A percentile compares a stretch with the other conserved stretches of the same genome.
phyloP scores from a whole-genome alignment of 2,797 vertebrate species.

The Lacerta agilis region DNA sequence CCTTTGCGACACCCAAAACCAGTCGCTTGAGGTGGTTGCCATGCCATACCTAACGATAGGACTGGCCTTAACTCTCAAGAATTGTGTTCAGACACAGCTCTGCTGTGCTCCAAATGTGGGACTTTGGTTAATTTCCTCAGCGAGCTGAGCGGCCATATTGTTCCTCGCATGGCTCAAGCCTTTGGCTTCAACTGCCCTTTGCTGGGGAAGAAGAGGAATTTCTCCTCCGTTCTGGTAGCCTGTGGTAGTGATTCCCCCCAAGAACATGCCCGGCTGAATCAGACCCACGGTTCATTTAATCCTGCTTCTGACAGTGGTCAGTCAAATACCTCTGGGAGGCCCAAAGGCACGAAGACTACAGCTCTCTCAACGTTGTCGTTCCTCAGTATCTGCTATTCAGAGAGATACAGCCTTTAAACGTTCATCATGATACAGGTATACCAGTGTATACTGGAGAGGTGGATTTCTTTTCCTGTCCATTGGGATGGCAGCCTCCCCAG shows the following conservation, averaged over 20 bases:
- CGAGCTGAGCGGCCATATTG: not conserved
- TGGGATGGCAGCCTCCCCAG: constrained; percentile 62
- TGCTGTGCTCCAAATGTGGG: not conserved
- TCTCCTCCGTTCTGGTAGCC: constrained; percentile 34
- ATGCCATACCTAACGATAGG: no score
- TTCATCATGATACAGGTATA: not conserved
- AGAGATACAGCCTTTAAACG: not conserved
- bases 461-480: not conserved
- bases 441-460: not conserved
- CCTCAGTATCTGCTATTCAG: not conserved
- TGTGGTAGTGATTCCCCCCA: not conserved
- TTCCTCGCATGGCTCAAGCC: not conserved
- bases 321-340: not conserved
- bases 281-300: not conserved
- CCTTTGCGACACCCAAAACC: no score
- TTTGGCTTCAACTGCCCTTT: constrained; percentile 36
- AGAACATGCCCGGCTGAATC: not conserved
- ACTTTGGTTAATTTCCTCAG: constrained; percentile 40
- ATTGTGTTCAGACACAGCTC: not conserved
- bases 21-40: no score
- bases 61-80: not conserved
- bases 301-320: not conserved
- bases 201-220: constrained; percentile 58
- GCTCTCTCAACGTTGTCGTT: not conserved
- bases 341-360: not conserved